phyloP scores from a whole-genome alignment of 2,113 vertebrate species.

The Ameiurus melas region DNA sequence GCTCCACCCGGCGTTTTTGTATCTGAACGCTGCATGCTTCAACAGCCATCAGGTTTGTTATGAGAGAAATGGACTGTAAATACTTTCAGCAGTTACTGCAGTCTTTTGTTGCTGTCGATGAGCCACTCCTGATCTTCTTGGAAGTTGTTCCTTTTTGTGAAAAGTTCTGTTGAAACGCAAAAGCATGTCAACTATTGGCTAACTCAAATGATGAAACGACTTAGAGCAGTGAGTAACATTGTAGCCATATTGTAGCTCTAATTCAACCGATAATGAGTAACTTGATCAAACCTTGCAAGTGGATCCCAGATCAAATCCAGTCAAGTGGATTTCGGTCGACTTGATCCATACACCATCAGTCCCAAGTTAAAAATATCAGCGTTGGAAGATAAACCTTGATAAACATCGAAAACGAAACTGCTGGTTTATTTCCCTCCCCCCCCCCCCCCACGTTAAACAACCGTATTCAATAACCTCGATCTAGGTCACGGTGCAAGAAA shows the following conservation, averaged over 20 bases:
- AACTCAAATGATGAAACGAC: neutral
- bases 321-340: neutral
- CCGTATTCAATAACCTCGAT: neutral
- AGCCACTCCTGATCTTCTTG: neutral
- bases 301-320: neutral
- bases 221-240: neutral
- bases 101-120: neutral
- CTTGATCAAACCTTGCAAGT: neutral
- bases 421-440: neutral
- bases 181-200: neutral
- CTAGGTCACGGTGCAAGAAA: neutral
- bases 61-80: neutral
- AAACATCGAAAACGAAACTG: neutral
- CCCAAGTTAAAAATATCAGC: neutral
- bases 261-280: neutral
- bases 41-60: conserved; percentile 48
- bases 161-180: neutral
- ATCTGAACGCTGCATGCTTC: conserved; percentile 43
- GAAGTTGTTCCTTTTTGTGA: neutral
- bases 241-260: neutral
- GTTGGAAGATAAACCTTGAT: neutral
- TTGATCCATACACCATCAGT: neutral
- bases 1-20: conserved; percentile 50
- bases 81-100: neutral
- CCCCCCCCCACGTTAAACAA: too few species aligned